Percentiles rank a stretch among this genome's conserved stretches.
These are phyloP conservation scores for Otolemur crassicaudatus DNA, from an alignment of 2,797 vertebrate species.

Conservation along the genomic window DNA sequence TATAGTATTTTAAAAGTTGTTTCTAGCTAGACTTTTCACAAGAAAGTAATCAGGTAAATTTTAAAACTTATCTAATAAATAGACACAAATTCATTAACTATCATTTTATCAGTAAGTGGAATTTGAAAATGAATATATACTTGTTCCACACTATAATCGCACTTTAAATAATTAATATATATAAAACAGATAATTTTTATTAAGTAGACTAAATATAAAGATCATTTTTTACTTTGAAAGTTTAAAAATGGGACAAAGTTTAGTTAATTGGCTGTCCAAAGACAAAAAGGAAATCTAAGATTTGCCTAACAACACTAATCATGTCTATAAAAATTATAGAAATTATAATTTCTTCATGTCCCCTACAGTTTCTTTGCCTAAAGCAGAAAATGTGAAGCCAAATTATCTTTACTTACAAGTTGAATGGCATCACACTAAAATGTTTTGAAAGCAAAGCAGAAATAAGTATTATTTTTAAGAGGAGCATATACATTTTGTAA, in stretches of 20 bases:
- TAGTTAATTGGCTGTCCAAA: background rate
- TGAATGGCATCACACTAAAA: background rate
- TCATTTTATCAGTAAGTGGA: constrained; percentile 65
- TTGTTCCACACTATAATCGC: background rate
- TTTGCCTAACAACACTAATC: background rate
- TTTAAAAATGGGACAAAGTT: background rate
- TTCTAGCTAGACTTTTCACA: constrained; percentile 78
- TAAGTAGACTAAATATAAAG: background rate
- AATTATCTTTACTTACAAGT: background rate
- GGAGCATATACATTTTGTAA: background rate
- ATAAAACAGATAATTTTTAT: background rate
- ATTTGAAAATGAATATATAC: constrained; percentile 34
- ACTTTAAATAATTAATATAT: background rate
- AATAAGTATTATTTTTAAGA: background rate
- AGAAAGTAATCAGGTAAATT: constrained; percentile 57
- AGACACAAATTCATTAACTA: constrained; percentile 80
- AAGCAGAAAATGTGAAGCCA: background rate
- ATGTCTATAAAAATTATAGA: background rate
- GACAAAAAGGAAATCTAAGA: background rate
- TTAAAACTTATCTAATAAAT: constrained; percentile 72
- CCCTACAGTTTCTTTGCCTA: background rate
- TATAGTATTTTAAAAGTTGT: constrained; percentile 79
- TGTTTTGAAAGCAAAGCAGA: background rate
- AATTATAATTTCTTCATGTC: no score
- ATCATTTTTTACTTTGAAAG: background rate